Base-by-base conservation (phyloP, 2,888 invertebrate species). In the Choristoneura rosaceana region DNA sequence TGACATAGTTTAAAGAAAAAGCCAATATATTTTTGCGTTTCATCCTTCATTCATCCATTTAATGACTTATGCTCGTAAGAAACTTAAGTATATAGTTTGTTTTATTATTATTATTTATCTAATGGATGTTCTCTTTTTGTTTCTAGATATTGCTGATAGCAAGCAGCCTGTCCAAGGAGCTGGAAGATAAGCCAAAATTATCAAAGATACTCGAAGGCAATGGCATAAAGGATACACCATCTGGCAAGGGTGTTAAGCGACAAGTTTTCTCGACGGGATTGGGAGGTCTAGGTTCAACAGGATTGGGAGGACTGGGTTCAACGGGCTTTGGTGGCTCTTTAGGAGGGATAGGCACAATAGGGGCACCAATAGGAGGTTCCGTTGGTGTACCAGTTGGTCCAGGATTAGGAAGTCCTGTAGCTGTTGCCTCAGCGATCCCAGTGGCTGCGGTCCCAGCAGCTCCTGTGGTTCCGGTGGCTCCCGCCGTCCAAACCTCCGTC, bases 111-210 rank as follows among this genome's bases (percentile, higher is more conserved):
- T 38, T 7, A 7, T 38, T 38, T 38, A 4, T 38, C 38, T 38
- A 38, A 38, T 38, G 38, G 7, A 7, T 38, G 38, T 33, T 34
- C 52, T 12, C 0, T n/a, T 71, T 38, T 55, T 67, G 74, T 76
- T 78, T 90, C 82, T 87, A 93, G 93, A 81, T 92, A 77, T 86
- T 93, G 86, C 89, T 93, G 76, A 78, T 88, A 75, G 81, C 82
- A 76, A 88, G 89, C 85, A 90, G 89, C 78, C 80, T 90, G 77
- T 87, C 89, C 75, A 88, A 89, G 81, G 88, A 90, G 78, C 80
- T 90, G 68, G 82, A 83, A 62, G 75, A 78, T 58, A 89, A 90
- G 80, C 74, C 85, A 7, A 90, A 89, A 77, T 78, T 92, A 52
- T 92, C 93, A 45, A 85, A 90, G 73, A 79, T 92, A 5, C 81